Evolutionary conservation across 1,140 invertebrate species (phyloP), one percentile per base, ranked within the genome.

Genomic region (Galleria mellonella): DNA sequence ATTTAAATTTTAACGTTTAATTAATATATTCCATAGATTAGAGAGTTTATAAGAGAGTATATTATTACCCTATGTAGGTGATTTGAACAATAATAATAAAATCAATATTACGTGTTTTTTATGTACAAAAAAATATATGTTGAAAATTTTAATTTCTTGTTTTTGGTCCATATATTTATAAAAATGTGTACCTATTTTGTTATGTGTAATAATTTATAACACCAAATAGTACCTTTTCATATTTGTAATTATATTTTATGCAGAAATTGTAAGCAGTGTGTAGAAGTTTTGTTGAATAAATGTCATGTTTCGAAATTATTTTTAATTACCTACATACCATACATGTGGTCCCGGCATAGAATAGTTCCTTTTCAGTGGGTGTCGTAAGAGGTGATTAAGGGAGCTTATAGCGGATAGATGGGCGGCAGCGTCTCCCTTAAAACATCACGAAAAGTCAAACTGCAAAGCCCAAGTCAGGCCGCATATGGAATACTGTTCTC

Each of bases 281-380:
- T 83, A 81, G 76, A 67, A 38, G 51, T 83, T 81, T 83, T 79
- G 79, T 83, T 83, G 73, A 83, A 81, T 83, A 83, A 83, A 81
- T 83, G 72, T 83, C 65, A 74, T 83, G 72, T 83, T 83, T 77
- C 64, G 65, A 72, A 62, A 37, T 37, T 9, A 8, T 32, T 35
- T 14, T 9, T 33, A 12, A n/a, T n/a, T n/a, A n/a, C n/a, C n/a
- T n/a, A n/a, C n/a, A n/a, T n/a, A n/a, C n/a, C n/a, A n/a, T n/a
- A n/a, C n/a, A n/a, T n/a, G n/a, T n/a, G n/a, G n/a, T n/a, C n/a
- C n/a, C n/a, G n/a, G n/a, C n/a, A n/a, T n/a, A n/a, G n/a, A n/a
- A n/a, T n/a, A n/a, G n/a, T n/a, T n/a, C n/a, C n/a, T n/a, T n/a
- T n/a, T n/a, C n/a, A n/a, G n/a, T n/a, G n/a, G n/a, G n/a, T n/a